phyloP scores from a whole-genome alignment of 2,797 vertebrate species.

The Botia kubotai region DNA sequence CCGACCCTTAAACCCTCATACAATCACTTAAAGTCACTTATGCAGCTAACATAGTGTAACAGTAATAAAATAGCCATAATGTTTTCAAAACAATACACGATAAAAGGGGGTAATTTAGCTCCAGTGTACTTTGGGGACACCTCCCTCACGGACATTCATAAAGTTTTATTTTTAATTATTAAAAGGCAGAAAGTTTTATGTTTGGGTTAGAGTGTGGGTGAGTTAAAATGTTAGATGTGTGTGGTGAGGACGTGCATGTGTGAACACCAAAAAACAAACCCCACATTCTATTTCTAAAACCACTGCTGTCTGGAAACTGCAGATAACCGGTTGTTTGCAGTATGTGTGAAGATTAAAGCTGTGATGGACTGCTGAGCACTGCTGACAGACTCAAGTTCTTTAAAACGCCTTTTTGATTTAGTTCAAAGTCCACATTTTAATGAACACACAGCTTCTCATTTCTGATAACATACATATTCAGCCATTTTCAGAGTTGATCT shows the following conservation, averaged over 20 bases:
- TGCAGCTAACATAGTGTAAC: no score
- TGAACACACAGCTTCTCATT: constrained; percentile 10
- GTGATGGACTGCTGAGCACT: not conserved
- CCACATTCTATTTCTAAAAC: not conserved
- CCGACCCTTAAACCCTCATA: no score
- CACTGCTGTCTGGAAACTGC: not conserved
- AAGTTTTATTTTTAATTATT: no score
- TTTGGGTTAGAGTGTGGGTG: no score
- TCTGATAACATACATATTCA: constrained; percentile 33
- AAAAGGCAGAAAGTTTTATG: no score
- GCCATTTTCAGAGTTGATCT: constrained; percentile 16
- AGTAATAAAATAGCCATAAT: no score
- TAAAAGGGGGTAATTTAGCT: no score
- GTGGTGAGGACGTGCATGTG: not conserved
- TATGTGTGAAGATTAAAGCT: not conserved
- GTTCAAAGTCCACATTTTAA: constrained; percentile 24
- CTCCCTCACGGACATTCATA: no score
- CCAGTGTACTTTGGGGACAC: no score
- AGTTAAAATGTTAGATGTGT: not conserved
- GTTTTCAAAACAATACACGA: no score
- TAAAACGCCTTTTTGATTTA: not conserved
- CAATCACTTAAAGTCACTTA: no score
- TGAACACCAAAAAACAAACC: not conserved
- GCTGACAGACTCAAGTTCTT: not conserved
- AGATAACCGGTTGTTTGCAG: not conserved